Conservation (phyloP, 1,140 invertebrate genomes). For the Drosophila elegans region DNA sequence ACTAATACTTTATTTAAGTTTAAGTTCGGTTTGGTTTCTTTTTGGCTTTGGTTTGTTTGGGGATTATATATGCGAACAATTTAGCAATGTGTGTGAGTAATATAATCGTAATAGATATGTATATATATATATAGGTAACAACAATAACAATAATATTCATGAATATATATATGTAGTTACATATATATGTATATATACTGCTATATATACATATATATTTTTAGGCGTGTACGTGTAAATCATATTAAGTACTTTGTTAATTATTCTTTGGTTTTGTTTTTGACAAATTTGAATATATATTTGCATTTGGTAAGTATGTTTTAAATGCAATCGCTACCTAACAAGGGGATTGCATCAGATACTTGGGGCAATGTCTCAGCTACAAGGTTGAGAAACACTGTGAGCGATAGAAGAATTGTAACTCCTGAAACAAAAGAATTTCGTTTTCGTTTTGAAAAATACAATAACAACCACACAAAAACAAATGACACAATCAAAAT, state of each 20-base stretch:
- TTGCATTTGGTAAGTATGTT: slow-evolving; percentile 81
- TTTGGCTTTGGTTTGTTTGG: slow-evolving; percentile 64
- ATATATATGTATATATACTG: slow-evolving; percentile 52
- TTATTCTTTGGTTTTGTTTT: slow-evolving; percentile 74
- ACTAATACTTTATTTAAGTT: slow-evolving; percentile 80
- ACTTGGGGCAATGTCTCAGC: slow-evolving; percentile 97
- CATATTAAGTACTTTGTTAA: slow-evolving; percentile 81
- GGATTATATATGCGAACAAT: slow-evolving; percentile 82
- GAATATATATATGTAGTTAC: slow-evolving; percentile 78
- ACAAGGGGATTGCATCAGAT: slow-evolving; percentile 96
- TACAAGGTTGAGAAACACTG: slow-evolving; percentile 99
- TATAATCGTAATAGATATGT: slow-evolving; percentile 79
- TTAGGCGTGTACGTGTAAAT: slow-evolving; percentile 80
- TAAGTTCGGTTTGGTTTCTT: slow-evolving; percentile 61
- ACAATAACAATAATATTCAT: slow-evolving; percentile 84
- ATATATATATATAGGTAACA: slow-evolving; percentile 78
- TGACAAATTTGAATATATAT: slow-evolving; percentile 84
- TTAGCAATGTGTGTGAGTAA: slow-evolving; percentile 83
- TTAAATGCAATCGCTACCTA: slow-evolving; percentile 90
- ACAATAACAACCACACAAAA: slow-evolving; percentile 77
- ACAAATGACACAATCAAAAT: slow-evolving; percentile 72
- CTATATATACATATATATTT: slow-evolving; percentile 78
- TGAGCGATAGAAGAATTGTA: slow-evolving; percentile 99
- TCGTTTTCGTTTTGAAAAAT: slow-evolving; percentile 77
- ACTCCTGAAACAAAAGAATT: slow-evolving; percentile 96